A percentile compares a stretch with the other conserved stretches of the same genome.
These are phyloP conservation scores for Autographa pulchrina DNA, from an alignment of 2,888 invertebrate species.

Conservation along the genomic window DNA sequence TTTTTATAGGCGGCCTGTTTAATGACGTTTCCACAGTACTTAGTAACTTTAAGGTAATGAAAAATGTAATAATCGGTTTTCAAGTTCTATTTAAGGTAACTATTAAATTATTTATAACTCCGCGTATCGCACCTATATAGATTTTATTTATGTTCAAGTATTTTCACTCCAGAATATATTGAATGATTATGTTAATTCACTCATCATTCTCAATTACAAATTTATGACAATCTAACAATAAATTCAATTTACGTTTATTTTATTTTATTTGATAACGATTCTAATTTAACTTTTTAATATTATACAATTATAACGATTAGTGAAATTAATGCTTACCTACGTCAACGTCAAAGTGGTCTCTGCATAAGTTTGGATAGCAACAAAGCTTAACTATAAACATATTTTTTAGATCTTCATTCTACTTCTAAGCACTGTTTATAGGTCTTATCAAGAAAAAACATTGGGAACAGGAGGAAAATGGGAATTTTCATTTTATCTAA, in stretches of 20 bases:
- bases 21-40: not conserved
- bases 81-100: not conserved
- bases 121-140: not conserved
- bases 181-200: not conserved
- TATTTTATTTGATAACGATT: not conserved
- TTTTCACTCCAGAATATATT: not conserved
- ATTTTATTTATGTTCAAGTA: not conserved
- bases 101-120: not conserved
- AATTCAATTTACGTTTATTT: not conserved
- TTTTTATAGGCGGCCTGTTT: conserved; percentile 15
- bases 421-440: too few relatives aligned
- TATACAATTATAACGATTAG: not conserved
- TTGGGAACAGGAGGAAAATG: too few relatives aligned
- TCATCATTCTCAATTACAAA: not conserved
- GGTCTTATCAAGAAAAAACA: too few relatives aligned
- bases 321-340: too few relatives aligned
- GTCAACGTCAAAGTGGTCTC: too few relatives aligned
- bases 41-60: conserved; percentile 1
- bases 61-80: not conserved
- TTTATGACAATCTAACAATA: not conserved
- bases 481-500: too few relatives aligned
- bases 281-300: not conserved
- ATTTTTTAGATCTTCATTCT: too few relatives aligned
- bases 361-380: too few relatives aligned
- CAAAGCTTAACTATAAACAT: too few relatives aligned